Percentiles rank a stretch among this genome's conserved stretches.
These are phyloP conservation scores for Caenorhabditis wallacei DNA, from an alignment of 2,888 invertebrate genomes.

Conservation along the genomic window DNA sequence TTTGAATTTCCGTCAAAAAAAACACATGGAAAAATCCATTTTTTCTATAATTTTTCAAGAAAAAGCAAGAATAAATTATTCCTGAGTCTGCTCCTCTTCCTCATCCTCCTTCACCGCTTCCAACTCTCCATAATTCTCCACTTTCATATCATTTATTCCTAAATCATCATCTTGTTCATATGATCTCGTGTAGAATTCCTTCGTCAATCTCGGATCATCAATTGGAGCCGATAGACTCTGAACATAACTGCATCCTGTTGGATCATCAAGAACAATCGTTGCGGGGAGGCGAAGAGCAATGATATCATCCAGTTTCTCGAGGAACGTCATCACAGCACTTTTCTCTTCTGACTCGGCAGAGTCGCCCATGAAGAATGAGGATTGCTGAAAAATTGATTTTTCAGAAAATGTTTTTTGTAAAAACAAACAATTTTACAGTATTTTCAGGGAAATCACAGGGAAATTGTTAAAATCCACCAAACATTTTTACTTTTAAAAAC, in stretches of 20 bases:
- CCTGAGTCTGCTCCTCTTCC: slow-evolving; percentile 60
- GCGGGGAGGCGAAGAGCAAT: slow-evolving; percentile 84
- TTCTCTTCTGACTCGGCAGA: slow-evolving; percentile 72
- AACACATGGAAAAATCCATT: too few relatives aligned
- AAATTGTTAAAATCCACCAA: too few relatives aligned
- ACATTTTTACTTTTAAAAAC: too few relatives aligned
- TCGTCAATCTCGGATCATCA: slow-evolving; percentile 86
- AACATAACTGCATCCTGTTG: slow-evolving; percentile 97
- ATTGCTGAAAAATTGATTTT: slow-evolving; percentile 67
- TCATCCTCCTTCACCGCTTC: slow-evolving; percentile 75
- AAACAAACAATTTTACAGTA: too few relatives aligned
- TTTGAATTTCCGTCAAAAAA: too few relatives aligned
- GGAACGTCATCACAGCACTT: slow-evolving; percentile 69
- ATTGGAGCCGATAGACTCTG: slow-evolving; percentile 83
- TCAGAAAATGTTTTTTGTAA: not conserved
- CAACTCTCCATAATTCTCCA: slow-evolving; percentile 88
- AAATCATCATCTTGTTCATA: slow-evolving; percentile 96
- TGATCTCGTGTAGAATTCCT: slow-evolving; percentile 90
- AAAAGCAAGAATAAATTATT: not conserved
- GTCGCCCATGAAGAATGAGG: slow-evolving; percentile 82
- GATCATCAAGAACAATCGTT: slow-evolving; percentile 94
- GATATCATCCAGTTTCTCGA: slow-evolving; percentile 74
- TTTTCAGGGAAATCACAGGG: too few relatives aligned
- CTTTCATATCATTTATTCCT: slow-evolving; percentile 96
- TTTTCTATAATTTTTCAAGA: not conserved